Evolutionary conservation across 2,797 vertebrate species (phyloP), one percentile per base, ranked within the genome.

Genomic region (Phoebastria nigripes): DNA sequence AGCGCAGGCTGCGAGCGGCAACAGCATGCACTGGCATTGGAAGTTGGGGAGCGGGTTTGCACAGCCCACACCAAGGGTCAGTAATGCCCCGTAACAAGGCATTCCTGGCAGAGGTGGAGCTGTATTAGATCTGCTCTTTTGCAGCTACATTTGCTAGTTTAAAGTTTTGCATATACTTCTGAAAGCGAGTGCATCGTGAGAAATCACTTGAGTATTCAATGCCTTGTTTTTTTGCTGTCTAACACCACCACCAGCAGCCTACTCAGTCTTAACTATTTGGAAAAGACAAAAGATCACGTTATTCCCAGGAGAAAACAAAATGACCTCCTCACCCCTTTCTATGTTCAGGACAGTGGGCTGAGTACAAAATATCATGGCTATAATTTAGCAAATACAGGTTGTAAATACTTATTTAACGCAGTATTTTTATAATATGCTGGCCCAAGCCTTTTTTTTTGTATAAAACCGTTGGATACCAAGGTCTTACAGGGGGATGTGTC

Each of bases 1-100:
- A 5, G 35, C 1, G 1, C 17, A n/a, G 66, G 67, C 42, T 56
- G 63, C 1, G 8, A 59, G 44, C 1, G 1, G 62, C 70, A 61
- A 61, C 71, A 56, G 88, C 16, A 21, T 5, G 1, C 24, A 6
- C 8, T 4, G 47, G 42, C 47, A 8, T 0, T 18, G 39, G n/a
- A 52, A 72, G 39, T 1, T 13, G 7, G n/a, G 59, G 26, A 54
- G n/a, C 1, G 2, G 11, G 33, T 70, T 66, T 49, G 62, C 31
- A 39, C 33, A n/a, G 58, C 37, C 51, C 25, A 31, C 10, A 3
- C 21, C 22, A 11, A 54, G 26, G 39, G 56, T 58, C 74, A 70
- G 49, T 15, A 52, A 62, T 1, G 7, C 9, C 31, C 17, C 0
- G 2, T 17, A 35, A 28, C 69, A 41, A 41, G 31, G 31, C 18